phyloP scores from a whole-genome alignment of 2,888 invertebrate species.

The Tetragonula carbonaria region DNA sequence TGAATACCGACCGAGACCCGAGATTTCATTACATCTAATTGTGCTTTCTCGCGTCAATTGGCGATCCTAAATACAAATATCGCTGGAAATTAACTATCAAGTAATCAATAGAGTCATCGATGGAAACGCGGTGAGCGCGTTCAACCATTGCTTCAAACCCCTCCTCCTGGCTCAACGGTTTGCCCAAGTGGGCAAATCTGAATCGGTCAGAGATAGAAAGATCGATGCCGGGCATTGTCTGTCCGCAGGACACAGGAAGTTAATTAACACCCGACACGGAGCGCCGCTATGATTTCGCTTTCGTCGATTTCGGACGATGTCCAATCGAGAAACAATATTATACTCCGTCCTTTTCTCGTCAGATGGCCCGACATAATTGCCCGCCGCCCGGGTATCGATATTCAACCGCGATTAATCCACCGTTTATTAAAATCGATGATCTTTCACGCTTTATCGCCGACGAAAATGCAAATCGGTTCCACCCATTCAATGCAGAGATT shows the following conservation, averaged over 20 bases:
- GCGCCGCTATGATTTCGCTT: conserved; percentile 15
- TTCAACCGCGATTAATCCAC: conserved; percentile 4
- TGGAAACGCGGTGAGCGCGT: background rate
- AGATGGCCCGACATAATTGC: background rate
- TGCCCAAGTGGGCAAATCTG: conserved; percentile 6
- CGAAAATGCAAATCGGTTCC: background rate
- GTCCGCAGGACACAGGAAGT: conserved; percentile 27
- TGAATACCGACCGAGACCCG: background rate
- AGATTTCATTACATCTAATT: conserved; percentile 26
- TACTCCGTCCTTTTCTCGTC: background rate
- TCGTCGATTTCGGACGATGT: conserved; percentile 1
- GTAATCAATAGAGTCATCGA: conserved; percentile 3
- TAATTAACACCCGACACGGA: conserved; percentile 44
- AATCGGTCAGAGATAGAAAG: conserved; percentile 25
- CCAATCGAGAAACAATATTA: conserved; percentile 16
- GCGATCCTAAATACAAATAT: background rate
- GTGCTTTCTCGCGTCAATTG: background rate
- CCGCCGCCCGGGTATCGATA: background rate
- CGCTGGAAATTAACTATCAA: conserved; percentile 10
- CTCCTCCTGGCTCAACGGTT: background rate
- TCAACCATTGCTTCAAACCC: background rate
- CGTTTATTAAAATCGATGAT: background rate
- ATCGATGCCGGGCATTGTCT: conserved; percentile 12
- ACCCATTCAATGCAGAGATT: background rate
- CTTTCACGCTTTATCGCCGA: background rate